phyloP scores from a whole-genome alignment of 2,113 vertebrate genomes.

The Oreochromis niloticus region DNA sequence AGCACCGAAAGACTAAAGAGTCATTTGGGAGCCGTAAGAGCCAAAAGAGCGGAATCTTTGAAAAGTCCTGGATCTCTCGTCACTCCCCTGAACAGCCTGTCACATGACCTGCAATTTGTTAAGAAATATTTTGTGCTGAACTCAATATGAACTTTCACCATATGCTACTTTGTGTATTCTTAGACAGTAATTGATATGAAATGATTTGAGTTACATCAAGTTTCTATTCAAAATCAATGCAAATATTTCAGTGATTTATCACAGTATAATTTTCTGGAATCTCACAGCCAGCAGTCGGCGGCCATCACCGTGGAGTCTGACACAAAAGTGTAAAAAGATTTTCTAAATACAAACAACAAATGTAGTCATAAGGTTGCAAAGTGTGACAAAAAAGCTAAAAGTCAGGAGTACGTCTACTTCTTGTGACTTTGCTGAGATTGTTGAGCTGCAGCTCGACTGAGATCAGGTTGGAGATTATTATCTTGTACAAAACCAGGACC shows the following conservation, averaged over 20 bases:
- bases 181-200: background rate
- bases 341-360: background rate
- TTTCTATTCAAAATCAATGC: background rate
- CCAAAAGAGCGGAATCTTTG: too few relatives aligned
- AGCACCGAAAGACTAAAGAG: too few relatives aligned
- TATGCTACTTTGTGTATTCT: background rate
- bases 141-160: background rate
- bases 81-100: background rate
- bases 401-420: background rate
- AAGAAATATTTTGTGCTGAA: background rate
- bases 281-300: background rate
- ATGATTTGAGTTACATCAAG: background rate
- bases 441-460: background rate
- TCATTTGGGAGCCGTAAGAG: too few relatives aligned
- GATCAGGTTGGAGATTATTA: background rate
- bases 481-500: background rate
- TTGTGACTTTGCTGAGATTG: background rate
- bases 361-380: background rate
- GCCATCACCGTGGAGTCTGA: background rate
- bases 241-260: background rate
- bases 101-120: background rate
- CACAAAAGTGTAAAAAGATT: background rate
- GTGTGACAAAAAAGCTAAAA: background rate
- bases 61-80: too few relatives aligned
- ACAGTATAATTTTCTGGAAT: background rate